Conservation (phyloP, 2,888 invertebrate genomes). For the Synergus laeviventris region DNA sequence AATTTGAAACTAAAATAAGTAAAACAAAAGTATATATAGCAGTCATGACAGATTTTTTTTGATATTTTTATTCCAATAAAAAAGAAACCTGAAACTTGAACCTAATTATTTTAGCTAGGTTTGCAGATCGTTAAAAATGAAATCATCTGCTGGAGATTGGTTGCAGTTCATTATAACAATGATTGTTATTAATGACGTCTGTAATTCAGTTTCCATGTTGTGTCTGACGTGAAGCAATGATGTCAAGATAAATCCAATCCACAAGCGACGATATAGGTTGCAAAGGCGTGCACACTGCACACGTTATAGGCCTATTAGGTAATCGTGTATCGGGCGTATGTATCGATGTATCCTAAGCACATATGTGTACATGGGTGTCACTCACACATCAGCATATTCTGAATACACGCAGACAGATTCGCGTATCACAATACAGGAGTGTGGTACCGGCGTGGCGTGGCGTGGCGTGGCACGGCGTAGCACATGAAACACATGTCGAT, state of each 20-base stretch:
- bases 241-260: slow-evolving; percentile 41
- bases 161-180: slow-evolving; percentile 5
- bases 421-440: slow-evolving; percentile 57
- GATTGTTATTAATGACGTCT: slow-evolving; percentile 33
- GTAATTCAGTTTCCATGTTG: slow-evolving; percentile 37
- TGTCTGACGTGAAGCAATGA: slow-evolving; percentile 37
- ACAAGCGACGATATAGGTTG: slow-evolving; percentile 33
- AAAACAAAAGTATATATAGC: no score
- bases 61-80: background rate
- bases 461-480: slow-evolving; percentile 44
- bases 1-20: no score
- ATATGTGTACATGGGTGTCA: background rate
- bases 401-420: slow-evolving; percentile 19
- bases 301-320: slow-evolving; percentile 62
- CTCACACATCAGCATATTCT: slow-evolving; percentile 21
- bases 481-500: slow-evolving; percentile 74
- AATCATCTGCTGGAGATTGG: background rate
- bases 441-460: slow-evolving; percentile 48
- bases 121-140: background rate
- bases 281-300: slow-evolving; percentile 36
- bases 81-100: background rate
- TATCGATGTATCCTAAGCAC: slow-evolving; percentile 45
- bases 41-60: no score
- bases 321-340: slow-evolving; percentile 58
- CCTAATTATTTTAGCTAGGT: no score